Percentiles rank a stretch among this genome's conserved stretches.
Conservation (phyloP, 2,888 invertebrate species). For the Chaetogeoica ovagalla region DNA sequence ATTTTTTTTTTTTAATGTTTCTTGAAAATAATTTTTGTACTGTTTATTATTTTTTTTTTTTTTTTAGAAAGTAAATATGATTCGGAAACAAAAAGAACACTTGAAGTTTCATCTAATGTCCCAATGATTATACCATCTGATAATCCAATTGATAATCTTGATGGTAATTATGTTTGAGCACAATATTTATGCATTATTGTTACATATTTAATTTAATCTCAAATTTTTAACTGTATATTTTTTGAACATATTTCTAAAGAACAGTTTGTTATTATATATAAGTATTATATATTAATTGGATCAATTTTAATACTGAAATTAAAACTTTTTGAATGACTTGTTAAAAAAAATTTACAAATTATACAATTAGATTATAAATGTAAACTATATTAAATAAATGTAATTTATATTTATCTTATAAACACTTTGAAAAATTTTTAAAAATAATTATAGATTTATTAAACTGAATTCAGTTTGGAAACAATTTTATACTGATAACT, state of each 20-base stretch:
- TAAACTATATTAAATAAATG: not conserved
- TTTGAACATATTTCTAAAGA: too few species aligned
- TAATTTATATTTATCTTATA: not conserved
- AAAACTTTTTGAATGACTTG: too few species aligned
- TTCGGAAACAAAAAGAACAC: conserved; percentile 23
- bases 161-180: conserved; percentile 46
- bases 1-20: not conserved
- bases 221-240: too few species aligned
- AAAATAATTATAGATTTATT: not conserved
- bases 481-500: too few species aligned
- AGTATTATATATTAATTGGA: too few species aligned
- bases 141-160: conserved; percentile 54
- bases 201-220: too few species aligned
- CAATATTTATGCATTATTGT: not conserved
- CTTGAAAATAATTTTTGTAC: conserved; percentile 5
- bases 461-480: too few species aligned
- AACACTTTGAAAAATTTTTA: not conserved
- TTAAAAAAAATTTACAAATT: too few species aligned
- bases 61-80: conserved; percentile 38
- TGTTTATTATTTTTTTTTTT: conserved; percentile 11
- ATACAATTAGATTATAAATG: not conserved
- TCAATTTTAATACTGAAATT: too few species aligned
- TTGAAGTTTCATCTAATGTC: conserved; percentile 21
- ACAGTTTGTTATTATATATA: too few species aligned
- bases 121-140: conserved; percentile 35